phyloP scores from a whole-genome alignment of 2,888 invertebrate genomes.

The Cheiracanthium punctorium region DNA sequence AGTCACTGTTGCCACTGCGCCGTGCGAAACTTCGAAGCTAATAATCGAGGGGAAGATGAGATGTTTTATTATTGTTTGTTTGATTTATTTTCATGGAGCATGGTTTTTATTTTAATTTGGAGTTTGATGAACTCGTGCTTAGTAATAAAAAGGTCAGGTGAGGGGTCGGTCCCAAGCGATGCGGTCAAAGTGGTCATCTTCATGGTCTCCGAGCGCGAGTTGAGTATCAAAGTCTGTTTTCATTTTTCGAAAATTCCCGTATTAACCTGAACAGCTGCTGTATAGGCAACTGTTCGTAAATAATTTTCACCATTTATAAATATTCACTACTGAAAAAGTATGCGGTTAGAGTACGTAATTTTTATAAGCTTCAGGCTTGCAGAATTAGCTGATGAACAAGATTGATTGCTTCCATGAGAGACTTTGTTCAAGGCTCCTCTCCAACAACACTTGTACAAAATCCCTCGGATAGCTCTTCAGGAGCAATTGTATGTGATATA shows the following conservation, averaged over 20 bases:
- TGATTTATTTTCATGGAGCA: neutral
- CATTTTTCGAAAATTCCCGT: neutral
- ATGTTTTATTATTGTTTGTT: neutral
- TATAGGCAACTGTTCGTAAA: neutral
- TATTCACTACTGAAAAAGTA: too few relatives aligned
- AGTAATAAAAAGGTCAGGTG: neutral
- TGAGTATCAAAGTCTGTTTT: neutral
- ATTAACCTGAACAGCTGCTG: neutral
- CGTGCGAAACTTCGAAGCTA: slow-evolving; percentile 51
- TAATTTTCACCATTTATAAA: too few relatives aligned
- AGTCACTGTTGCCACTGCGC: slow-evolving; percentile 36
- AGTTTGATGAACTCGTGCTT: neutral
- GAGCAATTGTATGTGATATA: too few relatives aligned
- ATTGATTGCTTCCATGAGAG: too few relatives aligned
- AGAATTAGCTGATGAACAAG: too few relatives aligned
- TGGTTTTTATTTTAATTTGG: neutral
- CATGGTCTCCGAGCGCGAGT: neutral
- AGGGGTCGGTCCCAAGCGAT: neutral
- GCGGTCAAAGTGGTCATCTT: slow-evolving; percentile 6
- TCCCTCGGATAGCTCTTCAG: too few relatives aligned
- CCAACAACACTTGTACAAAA: too few relatives aligned
- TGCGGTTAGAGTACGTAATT: too few relatives aligned
- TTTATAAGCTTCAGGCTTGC: too few relatives aligned
- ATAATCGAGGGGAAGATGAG: neutral
- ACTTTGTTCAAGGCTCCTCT: too few relatives aligned